A percentile compares a stretch with the other conserved stretches of the same genome.
Evolutionary conservation across 2,113 vertebrate genomes (phyloP).

Genomic region (Prionailurus viverrinus): DNA sequence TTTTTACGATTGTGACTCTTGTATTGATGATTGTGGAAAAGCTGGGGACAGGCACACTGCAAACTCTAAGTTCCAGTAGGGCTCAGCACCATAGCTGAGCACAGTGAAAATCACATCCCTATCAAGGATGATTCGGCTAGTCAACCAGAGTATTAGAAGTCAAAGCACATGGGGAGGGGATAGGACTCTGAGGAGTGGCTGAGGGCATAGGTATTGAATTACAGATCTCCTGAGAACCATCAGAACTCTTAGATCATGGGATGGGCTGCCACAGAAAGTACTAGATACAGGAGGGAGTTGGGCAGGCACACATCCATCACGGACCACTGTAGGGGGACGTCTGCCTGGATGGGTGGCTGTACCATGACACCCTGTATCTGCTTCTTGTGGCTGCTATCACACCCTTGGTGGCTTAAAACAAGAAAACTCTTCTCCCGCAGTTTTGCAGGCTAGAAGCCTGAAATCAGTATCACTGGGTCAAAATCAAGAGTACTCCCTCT

Average conservation of each 20-base stretch:
- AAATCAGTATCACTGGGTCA: neutral
- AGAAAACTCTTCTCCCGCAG: neutral
- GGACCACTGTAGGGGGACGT: neutral
- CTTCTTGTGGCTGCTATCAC: neutral
- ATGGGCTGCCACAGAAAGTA: neutral
- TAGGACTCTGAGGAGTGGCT: fast-evolving
- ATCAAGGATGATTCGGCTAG: neutral
- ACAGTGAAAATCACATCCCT: neutral
- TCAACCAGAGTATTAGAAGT: neutral
- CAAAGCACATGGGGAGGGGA: neutral
- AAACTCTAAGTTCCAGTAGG: neutral
- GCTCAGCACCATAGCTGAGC: neutral
- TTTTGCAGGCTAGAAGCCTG: neutral
- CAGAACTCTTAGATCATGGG: neutral
- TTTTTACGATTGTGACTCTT: neutral
- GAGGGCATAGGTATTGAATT: neutral
- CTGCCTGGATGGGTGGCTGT: neutral
- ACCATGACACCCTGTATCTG: neutral
- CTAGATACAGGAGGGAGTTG: neutral
- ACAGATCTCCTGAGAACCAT: neutral
- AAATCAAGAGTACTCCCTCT: neutral
- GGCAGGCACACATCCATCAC: neutral
- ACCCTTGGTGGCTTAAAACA: neutral
- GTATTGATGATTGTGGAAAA: neutral
- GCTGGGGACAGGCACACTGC: neutral